phyloP scores from a whole-genome alignment of 2,113 vertebrate genomes.

The Meleagris gallopavo region DNA sequence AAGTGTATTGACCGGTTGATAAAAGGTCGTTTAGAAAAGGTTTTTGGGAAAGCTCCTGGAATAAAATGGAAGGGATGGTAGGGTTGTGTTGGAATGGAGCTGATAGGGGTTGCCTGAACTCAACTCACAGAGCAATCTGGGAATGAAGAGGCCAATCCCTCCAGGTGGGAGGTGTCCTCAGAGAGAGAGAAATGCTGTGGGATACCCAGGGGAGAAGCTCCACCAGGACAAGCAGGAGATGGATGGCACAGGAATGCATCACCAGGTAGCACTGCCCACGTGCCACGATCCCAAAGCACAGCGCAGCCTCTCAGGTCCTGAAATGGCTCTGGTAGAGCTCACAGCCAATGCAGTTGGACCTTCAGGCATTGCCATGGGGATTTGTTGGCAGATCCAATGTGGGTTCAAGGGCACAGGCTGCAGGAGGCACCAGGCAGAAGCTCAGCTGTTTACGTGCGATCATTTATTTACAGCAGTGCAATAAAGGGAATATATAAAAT shows the following conservation, averaged over 20 bases:
- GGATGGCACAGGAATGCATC: not conserved
- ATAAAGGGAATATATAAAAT: conserved; percentile 14
- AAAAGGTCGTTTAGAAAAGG: not conserved
- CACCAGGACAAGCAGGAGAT: not conserved
- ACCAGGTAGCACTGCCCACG: not conserved
- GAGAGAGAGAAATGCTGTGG: not conserved
- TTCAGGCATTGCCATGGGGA: not conserved
- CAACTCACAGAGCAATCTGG: no score
- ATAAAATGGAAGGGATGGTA: not conserved
- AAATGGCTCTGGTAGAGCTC: accelerated
- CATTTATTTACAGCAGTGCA: conserved; percentile 31
- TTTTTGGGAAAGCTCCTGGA: not conserved
- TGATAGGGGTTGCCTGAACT: no score
- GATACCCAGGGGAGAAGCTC: not conserved
- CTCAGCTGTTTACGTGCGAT: not conserved
- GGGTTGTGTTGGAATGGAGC: accelerated
- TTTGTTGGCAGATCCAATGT: no score
- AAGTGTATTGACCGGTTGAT: not conserved
- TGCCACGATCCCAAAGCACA: not conserved
- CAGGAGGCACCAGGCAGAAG: not conserved
- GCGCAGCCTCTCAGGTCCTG: not conserved
- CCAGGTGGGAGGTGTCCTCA: no score
- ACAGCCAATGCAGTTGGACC: not conserved
- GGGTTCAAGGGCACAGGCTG: not conserved
- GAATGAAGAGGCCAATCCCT: not conserved